Base-by-base conservation (phyloP, 2,888 invertebrate genomes). In the Hyppa rectilinea region DNA sequence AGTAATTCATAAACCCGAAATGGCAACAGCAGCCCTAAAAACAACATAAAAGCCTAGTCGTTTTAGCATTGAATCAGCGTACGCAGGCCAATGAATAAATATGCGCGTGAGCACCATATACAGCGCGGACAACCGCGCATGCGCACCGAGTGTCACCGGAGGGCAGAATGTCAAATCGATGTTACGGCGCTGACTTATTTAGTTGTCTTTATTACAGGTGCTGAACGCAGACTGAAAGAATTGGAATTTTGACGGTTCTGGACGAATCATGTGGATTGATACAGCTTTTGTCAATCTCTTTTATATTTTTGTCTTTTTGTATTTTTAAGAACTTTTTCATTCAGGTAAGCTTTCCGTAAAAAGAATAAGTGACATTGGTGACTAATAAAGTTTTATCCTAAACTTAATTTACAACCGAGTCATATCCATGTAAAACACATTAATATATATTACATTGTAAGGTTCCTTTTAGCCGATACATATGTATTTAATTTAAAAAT, bases 91-190 rank as follows among this genome's bases (percentile, higher is more conserved):
- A 91, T 91, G 91, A 92, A 93, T 93, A 93, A 90, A 90, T 92
- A 91, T 91, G 89, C 91, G 90, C 90, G 85, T 75, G 86, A 89
- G 87, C 87, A 83, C 94, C 94, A 85, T 94, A 92, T 93, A 94
- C 80, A 93, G 93, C 66, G 73, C 38, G 82, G 87, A 89, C 90
- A 88, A 87, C 90, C 87, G 90, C 87, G 83, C 80, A 84, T 85
- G 87, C 87, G 82, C 80, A 78, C 81, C 85, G 69, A 80, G 71
- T 88, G 87, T 90, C 91, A 89, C 87, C 87, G 85, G 86, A 87
- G 87, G 87, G 83, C 86, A 85, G 68, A 85, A 87, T 89, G 89
- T 89, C 90, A 88, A 85, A 84, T 70, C 71, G 75, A 80, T 81
- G 60, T 63, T 69, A 61, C 66, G 34, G 40, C 53, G 50, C 64